phyloP scores from a whole-genome alignment of 2,113 vertebrate species.

The Amblyornis subalaris region DNA sequence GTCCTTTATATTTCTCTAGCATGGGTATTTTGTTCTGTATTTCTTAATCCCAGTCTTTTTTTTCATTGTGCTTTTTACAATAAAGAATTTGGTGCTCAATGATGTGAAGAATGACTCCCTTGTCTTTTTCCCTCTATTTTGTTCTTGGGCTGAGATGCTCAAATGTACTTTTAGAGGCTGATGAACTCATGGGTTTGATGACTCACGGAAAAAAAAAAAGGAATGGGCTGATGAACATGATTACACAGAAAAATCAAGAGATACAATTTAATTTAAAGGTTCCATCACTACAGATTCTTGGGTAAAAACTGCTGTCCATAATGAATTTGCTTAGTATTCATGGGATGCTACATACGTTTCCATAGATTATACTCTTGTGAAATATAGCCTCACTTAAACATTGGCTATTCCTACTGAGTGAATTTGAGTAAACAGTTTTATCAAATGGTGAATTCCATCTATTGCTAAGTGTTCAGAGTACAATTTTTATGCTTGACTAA shows the following conservation, averaged over 20 bases:
- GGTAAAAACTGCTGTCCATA: constrained; percentile 4
- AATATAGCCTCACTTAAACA: constrained; percentile 2
- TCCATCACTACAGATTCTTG: not conserved
- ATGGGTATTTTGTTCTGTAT: not conserved
- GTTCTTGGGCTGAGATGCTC: not conserved
- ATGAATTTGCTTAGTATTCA: constrained; percentile 26
- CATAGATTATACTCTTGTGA: constrained; percentile 18
- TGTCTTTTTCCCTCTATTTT: not conserved
- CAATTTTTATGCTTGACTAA: constrained; percentile 14
- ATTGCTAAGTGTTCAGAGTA: not conserved
- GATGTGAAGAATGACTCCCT: not conserved
- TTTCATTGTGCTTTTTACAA: not conserved
- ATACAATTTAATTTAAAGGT: constrained; percentile 16
- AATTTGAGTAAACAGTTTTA: constrained; percentile 22
- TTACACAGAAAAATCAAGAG: constrained; percentile 4
- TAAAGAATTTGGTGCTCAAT: not conserved
- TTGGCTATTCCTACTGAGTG: not conserved
- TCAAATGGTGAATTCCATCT: not conserved
- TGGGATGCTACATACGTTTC: not conserved
- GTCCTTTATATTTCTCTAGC: not conserved
- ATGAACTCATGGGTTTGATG: not conserved
- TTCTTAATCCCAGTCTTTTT: not conserved
- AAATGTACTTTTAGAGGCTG: not conserved
- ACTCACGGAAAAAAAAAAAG: not conserved
- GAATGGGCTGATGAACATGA: not conserved